Evolutionary conservation across 2,113 vertebrate genomes (phyloP), one percentile per base, ranked within the genome.

Genomic region (Microcebus jonahi): DNA sequence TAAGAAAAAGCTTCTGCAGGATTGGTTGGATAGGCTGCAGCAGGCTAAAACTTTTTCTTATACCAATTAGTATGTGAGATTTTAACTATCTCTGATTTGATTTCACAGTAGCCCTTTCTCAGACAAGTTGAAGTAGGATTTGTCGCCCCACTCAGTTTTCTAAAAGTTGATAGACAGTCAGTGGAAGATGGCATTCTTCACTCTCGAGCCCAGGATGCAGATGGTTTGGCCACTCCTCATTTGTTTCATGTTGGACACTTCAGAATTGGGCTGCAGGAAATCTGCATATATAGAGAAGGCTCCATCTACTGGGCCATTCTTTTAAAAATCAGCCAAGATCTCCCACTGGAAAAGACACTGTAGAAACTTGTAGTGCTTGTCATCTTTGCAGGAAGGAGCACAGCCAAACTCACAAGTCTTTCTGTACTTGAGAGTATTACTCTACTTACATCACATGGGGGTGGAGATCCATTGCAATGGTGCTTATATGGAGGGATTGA

Each of bases 101-200:
- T 99, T 55, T 99, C 99, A 59, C 99, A 99, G 95, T 99, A 99
- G 97, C 99, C 97, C 12, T 99, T 45, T 99, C 99, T 97, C 99
- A 98, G 67, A 99, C 98, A 96, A 99, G 98, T 98, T 99, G 99
- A 99, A 99, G 98, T 98, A 99, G 18, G 99, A 99, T 0, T 99
- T 99, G 63, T 99, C 99, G 20, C 99, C 99, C 99, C 99, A 99
- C 97, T 99, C 99, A 2, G 99, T 99, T 98, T 99, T 99, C 99
- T 99, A 99, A 85, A 99, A 99, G 98, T 99, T 99, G 39, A 99
- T 99, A 53, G 98, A 98, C 97, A 99, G 97, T 99, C 99, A 99
- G 98, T 99, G 99, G 0, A 98, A 99, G 15, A 98, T 98, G 6
- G 98, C 98, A 0, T 98, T 96, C 61, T 99, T 99, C 50, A 98